Percentiles rank a stretch among this genome's conserved stretches.
Evolutionary conservation across 1,140 invertebrate genomes (phyloP).

Genomic region (Hydropsyche tenuis): DNA sequence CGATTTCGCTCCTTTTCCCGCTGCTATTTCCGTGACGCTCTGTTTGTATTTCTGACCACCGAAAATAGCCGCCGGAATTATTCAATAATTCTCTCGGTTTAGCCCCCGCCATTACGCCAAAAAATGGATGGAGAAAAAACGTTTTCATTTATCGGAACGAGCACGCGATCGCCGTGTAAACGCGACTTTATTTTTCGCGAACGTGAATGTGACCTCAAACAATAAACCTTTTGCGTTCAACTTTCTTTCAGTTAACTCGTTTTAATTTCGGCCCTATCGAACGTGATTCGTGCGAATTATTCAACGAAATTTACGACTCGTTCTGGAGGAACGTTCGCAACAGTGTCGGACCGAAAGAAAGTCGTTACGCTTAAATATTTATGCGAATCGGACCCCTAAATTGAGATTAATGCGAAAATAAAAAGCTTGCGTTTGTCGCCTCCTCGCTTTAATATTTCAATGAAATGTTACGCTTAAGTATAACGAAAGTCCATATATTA

Average conservation of each 20-base stretch:
- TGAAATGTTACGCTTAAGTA: too few relatives aligned
- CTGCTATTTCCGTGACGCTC: not conserved
- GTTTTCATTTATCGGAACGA: constrained; percentile 30
- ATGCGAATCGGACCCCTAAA: not conserved
- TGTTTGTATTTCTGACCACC: constrained; percentile 3
- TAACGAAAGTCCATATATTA: too few relatives aligned
- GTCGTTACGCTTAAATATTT: constrained; percentile 10
- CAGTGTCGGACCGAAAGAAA: not conserved
- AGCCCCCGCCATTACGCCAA: too few relatives aligned
- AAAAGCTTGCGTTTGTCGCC: constrained; percentile 16
- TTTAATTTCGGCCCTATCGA: too few relatives aligned
- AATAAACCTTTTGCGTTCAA: too few relatives aligned
- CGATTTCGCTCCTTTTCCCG: not conserved
- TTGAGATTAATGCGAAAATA: constrained; percentile 19
- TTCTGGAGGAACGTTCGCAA: too few relatives aligned
- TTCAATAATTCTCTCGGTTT: constrained; percentile 12
- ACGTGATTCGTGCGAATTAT: too few relatives aligned
- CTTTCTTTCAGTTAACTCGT: too few relatives aligned
- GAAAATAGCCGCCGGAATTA: constrained; percentile 7
- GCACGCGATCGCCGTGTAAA: constrained; percentile 12
- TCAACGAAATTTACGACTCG: too few relatives aligned
- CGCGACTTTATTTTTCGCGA: constrained; percentile 13
- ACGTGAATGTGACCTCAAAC: not conserved
- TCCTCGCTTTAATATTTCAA: not conserved
- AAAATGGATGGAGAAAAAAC: not conserved